These are phyloP conservation scores for Hirtodrosophila duncani DNA, from an alignment of 2,888 invertebrate genomes.

Conservation along the genomic window DNA sequence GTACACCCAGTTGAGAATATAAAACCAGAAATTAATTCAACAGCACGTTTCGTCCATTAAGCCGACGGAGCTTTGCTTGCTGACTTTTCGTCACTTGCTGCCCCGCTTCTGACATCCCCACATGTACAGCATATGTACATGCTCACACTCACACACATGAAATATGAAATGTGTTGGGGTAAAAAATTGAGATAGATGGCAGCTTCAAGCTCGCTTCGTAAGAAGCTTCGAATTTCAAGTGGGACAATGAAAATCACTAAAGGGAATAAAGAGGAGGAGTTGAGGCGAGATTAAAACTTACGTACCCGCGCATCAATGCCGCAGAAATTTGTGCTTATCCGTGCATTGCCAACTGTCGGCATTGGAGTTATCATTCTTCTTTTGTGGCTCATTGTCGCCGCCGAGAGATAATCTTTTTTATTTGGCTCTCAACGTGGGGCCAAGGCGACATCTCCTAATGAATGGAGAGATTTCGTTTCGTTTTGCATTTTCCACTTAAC, in stretches of 20 bases:
- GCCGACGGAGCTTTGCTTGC: slow-evolving; percentile 55
- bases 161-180: slow-evolving; percentile 65
- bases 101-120: slow-evolving; percentile 1
- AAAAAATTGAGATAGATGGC: slow-evolving; percentile 43
- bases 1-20: slow-evolving; percentile 39
- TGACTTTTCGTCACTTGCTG: slow-evolving; percentile 44
- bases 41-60: slow-evolving; percentile 69
- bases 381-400: slow-evolving; percentile 18
- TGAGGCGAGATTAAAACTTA: too few relatives aligned
- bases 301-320: too few relatives aligned
- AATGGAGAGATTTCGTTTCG: slow-evolving; percentile 37
- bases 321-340: too few relatives aligned
- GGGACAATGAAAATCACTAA: too few relatives aligned
- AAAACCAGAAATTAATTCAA: slow-evolving; percentile 68
- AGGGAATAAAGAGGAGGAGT: too few relatives aligned
- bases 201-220: too few relatives aligned
- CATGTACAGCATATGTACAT: slow-evolving; percentile 1
- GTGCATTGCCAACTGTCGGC: too few relatives aligned
- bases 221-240: too few relatives aligned
- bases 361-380: too few relatives aligned
- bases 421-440: too few relatives aligned
- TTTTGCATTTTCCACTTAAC: slow-evolving; percentile 38
- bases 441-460: slow-evolving; percentile 63
- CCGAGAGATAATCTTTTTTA: slow-evolving; percentile 55
- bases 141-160: slow-evolving; percentile 30